Conservation (phyloP, 1,140 invertebrate species). For the Drosophila subobscura region DNA sequence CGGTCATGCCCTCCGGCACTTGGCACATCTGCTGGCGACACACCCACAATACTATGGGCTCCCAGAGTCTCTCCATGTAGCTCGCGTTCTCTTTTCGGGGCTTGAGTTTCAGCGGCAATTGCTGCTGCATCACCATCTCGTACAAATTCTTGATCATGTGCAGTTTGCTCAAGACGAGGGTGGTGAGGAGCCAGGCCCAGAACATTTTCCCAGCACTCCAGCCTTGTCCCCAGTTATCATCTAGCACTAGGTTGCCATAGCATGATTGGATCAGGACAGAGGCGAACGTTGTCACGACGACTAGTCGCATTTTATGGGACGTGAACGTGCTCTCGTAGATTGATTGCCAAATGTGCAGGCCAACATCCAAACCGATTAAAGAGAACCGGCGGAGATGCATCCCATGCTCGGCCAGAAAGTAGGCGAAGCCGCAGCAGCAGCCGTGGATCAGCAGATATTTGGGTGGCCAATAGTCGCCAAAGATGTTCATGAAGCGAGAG, state of each 20-base stretch:
- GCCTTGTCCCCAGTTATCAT: too few species aligned
- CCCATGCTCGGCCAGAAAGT: slow-evolving; percentile 13
- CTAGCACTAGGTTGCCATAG: too few species aligned
- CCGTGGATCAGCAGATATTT: slow-evolving; percentile 9
- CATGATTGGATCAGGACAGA: too few species aligned
- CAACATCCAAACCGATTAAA: neutral
- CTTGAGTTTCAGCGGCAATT: slow-evolving; percentile 19
- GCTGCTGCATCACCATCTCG: slow-evolving; percentile 2
- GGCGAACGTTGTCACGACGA: too few species aligned
- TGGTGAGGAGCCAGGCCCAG: slow-evolving; percentile 5
- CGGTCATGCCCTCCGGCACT: neutral
- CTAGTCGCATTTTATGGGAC: too few species aligned
- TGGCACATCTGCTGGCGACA: neutral
- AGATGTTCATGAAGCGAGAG: neutral
- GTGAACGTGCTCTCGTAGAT: neutral
- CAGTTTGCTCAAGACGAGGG: slow-evolving; percentile 29
- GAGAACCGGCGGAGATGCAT: slow-evolving; percentile 1
- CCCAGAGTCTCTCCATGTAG: too few species aligned
- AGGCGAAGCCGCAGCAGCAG: slow-evolving; percentile 13
- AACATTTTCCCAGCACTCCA: too few species aligned
- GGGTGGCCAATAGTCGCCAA: neutral
- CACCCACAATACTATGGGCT: neutral
- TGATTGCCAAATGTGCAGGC: neutral
- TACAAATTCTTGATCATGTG: slow-evolving; percentile 4
- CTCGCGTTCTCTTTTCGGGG: neutral